Base-by-base conservation (phyloP, 1,140 invertebrate genomes). In the Caenorhabditis latens region DNA sequence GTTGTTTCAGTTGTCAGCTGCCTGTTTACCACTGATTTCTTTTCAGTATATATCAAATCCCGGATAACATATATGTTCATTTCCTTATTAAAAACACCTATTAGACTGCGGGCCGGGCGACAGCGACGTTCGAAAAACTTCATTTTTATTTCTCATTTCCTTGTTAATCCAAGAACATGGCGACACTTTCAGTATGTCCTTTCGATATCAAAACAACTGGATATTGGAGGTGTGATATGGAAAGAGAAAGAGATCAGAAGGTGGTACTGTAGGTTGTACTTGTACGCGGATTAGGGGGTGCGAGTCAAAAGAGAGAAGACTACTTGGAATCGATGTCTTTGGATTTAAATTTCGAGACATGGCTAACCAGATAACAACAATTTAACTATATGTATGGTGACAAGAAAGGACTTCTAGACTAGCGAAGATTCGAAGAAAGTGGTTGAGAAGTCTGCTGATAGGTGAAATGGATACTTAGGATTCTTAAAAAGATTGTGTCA, bases 201-300 rank as follows among this genome's bases (percentile, higher is more conserved):
- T 79, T 79, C 4, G 32, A 79, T 14, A n/a, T 50, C 46, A 79
- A 79, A 79, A 79, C 71, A 79, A 50, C 71, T 79, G 71, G 71
- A 79, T 79, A 79, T 79, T 79, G 9, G 71, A 50, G 46, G 40
- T 71, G 65, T 50, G 24, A n/a, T 40, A n/a, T 43, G 4, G n/a
- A 43, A 50, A 11, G 21, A 42, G 46, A 3, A 79, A 79, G 67
- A 75, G 67, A 75, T 43, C 24, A 75, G 67, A 71, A 71, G 42
- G 14, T 46, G 24, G 11, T 79, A 79, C 71, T 79, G 71, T 79
- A 79, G 71, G 53, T 53, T 79, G 71, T 50, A 79, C 71, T 79
- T 24, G 11, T 19, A 79, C 21, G 13, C 19, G 71, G 46, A 50
- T 79, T 79, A 50, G 46, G 46, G 43, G 43, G 46, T 48, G n/a